Base-by-base conservation (phyloP, 2,113 vertebrate genomes). In the Ptychochromis oligacanthus region DNA sequence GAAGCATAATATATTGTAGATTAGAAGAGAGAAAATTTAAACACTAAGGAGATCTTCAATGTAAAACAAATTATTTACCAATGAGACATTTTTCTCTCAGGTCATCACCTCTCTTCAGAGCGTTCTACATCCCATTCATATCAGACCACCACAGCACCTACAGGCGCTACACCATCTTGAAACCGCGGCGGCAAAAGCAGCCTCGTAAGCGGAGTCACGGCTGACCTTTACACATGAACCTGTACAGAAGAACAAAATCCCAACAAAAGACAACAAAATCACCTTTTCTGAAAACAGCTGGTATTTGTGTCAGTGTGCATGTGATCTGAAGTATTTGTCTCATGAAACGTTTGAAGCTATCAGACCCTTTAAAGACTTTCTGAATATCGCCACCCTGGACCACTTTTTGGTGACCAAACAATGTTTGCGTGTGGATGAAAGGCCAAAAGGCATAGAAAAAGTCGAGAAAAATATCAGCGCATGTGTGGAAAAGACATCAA, bases 101-200 rank as follows among this genome's bases (percentile, higher is more conserved):
- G 59, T 94, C 93, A 2, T 93, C 90, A n/a, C 87, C 91, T 43
- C 55, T 94, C 81, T 87, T 93, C 78, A 87, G 94, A 87, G 94
- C 93, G 0, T 91, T 93, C 72, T 93, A 92, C 86, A 84, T 93
- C 64, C 92, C 91, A 0, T 91, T 94, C 56, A 61, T 93, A 83
- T 94, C 94, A 6, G 93, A 94, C 49, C 93, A 91, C 6, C 91
- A 94, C 82, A 95, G 89, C 58, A 88, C 83, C 83, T 94, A 93
- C 89, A 91, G 85, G n/a, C 91, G 90, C 31, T 95, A 95, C 12
- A 83, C 94, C 70, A 94, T 95, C 81, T 86, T 95, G 79, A 95
- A 95, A 91, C 91, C 93, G 1, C 86, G 94, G 61, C 88, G 93
- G 58, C 90, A 93, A 83, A 95, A 93, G 91, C 93, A 90, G 89